A percentile compares a stretch with the other conserved stretches of the same genome.
Conservation (phyloP, 2,797 vertebrate species). For the Lepus oiostolus region DNA sequence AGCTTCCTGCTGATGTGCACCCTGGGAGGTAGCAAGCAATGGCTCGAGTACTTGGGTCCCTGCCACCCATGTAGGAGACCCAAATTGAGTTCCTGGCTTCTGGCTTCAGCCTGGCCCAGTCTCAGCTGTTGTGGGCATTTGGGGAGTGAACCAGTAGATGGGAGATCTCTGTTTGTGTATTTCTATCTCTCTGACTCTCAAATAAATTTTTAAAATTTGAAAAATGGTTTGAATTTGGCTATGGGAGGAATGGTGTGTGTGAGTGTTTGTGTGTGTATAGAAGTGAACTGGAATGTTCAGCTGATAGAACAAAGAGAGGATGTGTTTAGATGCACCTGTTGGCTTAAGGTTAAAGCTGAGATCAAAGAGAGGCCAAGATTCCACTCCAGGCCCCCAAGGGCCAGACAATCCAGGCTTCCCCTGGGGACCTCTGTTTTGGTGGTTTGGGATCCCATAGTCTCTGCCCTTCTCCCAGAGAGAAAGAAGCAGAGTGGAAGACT, state of each 20-base stretch:
- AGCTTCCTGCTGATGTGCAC: no score
- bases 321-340: constrained; percentile 54
- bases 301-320: background rate
- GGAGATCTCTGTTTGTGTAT: no score
- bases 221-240: background rate
- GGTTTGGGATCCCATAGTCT: background rate
- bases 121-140: no score
- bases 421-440: background rate
- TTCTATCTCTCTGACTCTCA: no score
- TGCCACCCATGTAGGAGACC: no score
- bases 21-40: no score
- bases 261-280: background rate
- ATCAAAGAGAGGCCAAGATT: constrained; percentile 60
- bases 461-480: constrained; percentile 45
- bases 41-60: no score
- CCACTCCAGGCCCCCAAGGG: background rate
- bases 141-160: no score
- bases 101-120: no score
- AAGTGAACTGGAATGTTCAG: constrained; percentile 19
- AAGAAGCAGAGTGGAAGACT: background rate
- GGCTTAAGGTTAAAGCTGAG: constrained; percentile 60
- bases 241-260: background rate
- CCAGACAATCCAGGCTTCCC: constrained; percentile 17
- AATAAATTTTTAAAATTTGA: no score
- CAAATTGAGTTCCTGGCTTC: no score